Evolutionary conservation across 2,888 invertebrate species (phyloP).

Genomic region (Acleris emargana): DNA sequence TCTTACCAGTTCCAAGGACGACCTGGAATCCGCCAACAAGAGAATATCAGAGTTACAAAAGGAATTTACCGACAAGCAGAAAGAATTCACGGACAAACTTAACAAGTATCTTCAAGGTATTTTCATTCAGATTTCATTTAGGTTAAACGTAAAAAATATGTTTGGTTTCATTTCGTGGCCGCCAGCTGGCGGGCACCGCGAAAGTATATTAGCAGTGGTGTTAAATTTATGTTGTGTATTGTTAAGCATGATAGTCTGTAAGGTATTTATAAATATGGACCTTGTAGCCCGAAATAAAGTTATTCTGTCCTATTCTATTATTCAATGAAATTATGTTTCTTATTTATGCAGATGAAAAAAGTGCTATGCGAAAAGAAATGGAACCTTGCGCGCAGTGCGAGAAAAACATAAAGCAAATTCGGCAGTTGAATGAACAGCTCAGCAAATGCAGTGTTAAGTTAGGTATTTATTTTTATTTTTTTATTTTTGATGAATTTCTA

Average conservation of each 20-base stretch:
- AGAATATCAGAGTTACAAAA: conserved; percentile 83
- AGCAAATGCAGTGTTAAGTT: conserved; percentile 66
- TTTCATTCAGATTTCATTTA: background rate
- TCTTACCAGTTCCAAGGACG: conserved; percentile 74
- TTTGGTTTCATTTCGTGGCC: no score
- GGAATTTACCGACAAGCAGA: conserved; percentile 80
- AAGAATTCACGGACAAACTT: conserved; percentile 73
- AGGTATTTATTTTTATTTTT: conserved; percentile 49
- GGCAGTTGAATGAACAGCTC: conserved; percentile 68
- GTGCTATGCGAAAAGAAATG: conserved; percentile 70
- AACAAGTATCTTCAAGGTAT: conserved; percentile 71
- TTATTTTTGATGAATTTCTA: no score
- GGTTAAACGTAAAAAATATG: background rate
- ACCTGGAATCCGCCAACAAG: conserved; percentile 80
- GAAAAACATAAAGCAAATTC: conserved; percentile 65
- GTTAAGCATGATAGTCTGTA: no score
- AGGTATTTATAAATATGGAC: no score
- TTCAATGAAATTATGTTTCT: background rate
- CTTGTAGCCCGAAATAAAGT: no score
- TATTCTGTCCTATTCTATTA: no score
- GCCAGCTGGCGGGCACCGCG: no score
- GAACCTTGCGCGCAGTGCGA: conserved; percentile 71
- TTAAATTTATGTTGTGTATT: no score
- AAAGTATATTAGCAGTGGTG: no score
- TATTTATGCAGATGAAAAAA: conserved; percentile 66